Evolutionary conservation across 2,888 invertebrate genomes (phyloP).

Genomic region (Amphipyra berbera): DNA sequence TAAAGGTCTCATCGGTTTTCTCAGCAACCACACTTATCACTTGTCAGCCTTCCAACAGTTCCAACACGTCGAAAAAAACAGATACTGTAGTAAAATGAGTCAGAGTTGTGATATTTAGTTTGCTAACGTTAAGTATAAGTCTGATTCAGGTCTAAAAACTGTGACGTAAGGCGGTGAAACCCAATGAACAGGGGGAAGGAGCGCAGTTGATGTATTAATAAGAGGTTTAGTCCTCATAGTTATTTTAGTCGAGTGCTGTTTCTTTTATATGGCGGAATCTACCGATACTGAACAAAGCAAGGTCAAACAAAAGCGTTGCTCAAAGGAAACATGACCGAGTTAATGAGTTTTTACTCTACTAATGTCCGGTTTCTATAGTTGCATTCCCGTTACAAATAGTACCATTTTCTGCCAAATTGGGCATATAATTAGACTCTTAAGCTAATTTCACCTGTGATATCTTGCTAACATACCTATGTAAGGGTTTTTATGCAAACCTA

Average conservation of each 20-base stretch:
- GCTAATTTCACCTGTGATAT: no score
- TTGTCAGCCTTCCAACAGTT: background rate
- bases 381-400: no score
- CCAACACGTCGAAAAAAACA: background rate
- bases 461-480: no score
- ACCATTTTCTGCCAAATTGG: no score
- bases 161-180: background rate
- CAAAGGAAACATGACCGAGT: no score
- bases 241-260: no score
- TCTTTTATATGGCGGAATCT: no score
- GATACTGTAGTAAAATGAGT: conserved; percentile 11
- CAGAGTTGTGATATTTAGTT: background rate
- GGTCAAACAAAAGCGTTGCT: background rate
- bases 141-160: background rate
- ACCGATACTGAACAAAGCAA: background rate
- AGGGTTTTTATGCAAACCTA: no score
- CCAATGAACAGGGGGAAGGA: background rate
- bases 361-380: no score
- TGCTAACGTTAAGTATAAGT: conserved; percentile 4
- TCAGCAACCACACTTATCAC: conserved; percentile 5
- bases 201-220: background rate
- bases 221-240: background rate
- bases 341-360: no score
- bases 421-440: no score
- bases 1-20: conserved; percentile 18